Percentiles rank a stretch among this genome's conserved stretches.
These are phyloP conservation scores for Ursus arctos DNA, from an alignment of 2,113 vertebrate species.

Conservation along the genomic window DNA sequence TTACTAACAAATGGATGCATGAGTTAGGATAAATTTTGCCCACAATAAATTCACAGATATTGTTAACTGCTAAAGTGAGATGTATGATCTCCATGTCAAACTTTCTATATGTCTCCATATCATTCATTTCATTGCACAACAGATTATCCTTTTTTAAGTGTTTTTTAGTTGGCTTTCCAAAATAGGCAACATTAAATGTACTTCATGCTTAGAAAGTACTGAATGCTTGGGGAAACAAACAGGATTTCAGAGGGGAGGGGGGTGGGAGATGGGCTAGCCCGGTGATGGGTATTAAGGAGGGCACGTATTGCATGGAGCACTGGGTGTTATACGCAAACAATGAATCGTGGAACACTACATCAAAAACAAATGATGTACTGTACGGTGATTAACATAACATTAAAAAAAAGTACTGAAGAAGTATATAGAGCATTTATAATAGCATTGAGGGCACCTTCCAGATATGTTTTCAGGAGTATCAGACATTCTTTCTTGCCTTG, in stretches of 20 bases:
- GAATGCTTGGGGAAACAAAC: not conserved
- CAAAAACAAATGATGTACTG: no score
- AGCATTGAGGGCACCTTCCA: not conserved
- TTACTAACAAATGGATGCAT: constrained; percentile 67
- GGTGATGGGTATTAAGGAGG: no score
- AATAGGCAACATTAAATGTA: not conserved
- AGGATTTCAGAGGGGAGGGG: no score
- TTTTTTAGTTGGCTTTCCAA: constrained; percentile 63
- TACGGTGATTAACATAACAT: no score
- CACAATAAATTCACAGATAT: constrained; percentile 59
- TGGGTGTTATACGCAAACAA: no score
- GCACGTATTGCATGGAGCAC: no score
- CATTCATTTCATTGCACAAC: constrained; percentile 62
- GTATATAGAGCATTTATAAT: not conserved
- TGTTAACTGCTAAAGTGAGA: constrained; percentile 58
- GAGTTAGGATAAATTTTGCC: constrained; percentile 60
- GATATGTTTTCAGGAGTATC: not conserved
- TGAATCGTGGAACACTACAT: no score
- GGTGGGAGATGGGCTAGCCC: no score
- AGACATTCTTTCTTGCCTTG: not conserved
- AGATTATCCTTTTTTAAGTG: constrained; percentile 50
- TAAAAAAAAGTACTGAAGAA: constrained; percentile 25
- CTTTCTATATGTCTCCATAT: constrained; percentile 22
- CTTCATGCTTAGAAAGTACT: constrained; percentile 68
- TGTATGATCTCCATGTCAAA: constrained; percentile 4